phyloP scores from a whole-genome alignment of 2,113 vertebrate genomes.

The Ovis canadensis region DNA sequence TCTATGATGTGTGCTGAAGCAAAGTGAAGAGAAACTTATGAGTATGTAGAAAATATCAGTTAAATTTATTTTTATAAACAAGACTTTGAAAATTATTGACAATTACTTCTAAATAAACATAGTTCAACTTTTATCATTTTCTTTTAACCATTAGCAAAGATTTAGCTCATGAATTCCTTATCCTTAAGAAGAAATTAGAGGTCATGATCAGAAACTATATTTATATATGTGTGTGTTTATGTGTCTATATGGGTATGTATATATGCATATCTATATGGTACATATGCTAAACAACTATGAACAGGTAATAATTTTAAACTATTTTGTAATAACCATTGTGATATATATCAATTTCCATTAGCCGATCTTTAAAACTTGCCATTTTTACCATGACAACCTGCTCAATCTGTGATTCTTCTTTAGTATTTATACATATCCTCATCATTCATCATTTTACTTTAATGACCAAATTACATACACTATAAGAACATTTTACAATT shows the following conservation, averaged over 20 bases:
- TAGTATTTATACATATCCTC: not conserved
- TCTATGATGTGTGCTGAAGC: not conserved
- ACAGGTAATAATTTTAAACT: constrained; percentile 32
- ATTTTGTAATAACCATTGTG: constrained; percentile 9
- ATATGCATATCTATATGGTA: not conserved
- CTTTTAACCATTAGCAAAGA: not conserved
- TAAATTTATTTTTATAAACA: not conserved
- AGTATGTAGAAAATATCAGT: not conserved
- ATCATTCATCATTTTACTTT: constrained; percentile 41
- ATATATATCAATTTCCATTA: constrained; percentile 28
- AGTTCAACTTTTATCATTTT: not conserved
- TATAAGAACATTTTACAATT: constrained; percentile 20
- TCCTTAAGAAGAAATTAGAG: not conserved
- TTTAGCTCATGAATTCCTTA: not conserved
- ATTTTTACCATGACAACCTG: constrained; percentile 44
- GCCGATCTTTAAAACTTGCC: constrained; percentile 39
- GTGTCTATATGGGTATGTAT: not conserved
- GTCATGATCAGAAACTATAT: not conserved
- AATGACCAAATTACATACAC: constrained; percentile 4
- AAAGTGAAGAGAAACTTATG: not conserved
- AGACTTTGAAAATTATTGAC: not conserved
- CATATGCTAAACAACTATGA: not conserved
- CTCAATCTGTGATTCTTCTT: constrained; percentile 1
- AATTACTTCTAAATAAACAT: not conserved
- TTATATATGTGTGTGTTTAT: not conserved